Percentiles rank a stretch among this genome's conserved stretches.
phyloP scores from a whole-genome alignment of 30 jellyfish, hydroid and myxozoan species.

The Mastigias papua region DNA sequence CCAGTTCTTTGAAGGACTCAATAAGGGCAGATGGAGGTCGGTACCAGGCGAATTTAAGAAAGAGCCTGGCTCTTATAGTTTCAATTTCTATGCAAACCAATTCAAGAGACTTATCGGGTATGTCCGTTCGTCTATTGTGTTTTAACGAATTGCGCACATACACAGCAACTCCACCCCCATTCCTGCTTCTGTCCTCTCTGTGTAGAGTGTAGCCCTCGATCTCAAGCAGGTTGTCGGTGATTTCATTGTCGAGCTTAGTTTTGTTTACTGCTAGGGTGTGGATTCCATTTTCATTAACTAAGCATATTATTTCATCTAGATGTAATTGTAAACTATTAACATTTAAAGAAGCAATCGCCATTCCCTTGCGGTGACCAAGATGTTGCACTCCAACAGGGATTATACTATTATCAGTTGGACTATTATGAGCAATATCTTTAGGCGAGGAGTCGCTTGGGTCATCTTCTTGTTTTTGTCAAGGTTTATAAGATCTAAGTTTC shows the following conservation, averaged over 20 bases:
- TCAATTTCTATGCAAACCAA: conserved; percentile 1
- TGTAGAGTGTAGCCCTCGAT: too few relatives aligned
- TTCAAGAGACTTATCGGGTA: conserved; percentile 31
- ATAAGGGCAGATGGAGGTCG: too few relatives aligned
- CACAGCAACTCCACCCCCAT: conserved; percentile 27
- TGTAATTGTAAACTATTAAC: not conserved
- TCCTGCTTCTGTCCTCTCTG: conserved; percentile 32
- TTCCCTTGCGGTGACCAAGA: conserved; percentile 9
- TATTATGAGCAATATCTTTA: too few relatives aligned
- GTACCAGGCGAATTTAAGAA: conserved; percentile 1
- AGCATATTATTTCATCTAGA: conserved; percentile 7
- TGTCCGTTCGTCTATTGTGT: conserved; percentile 7
- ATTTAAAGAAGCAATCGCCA: not conserved
- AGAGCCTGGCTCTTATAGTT: conserved; percentile 3
- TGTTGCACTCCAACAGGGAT: conserved; percentile 10
- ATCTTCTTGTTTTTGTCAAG: too few relatives aligned
- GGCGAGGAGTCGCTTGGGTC: too few relatives aligned
- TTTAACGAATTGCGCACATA: conserved; percentile 1
- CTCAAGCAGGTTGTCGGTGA: not conserved
- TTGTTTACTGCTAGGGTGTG: not conserved
- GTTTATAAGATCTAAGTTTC: conserved; percentile 16
- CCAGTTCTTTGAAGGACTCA: too few relatives aligned
- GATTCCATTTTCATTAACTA: not conserved
- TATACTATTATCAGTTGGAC: not conserved
- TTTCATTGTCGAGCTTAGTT: conserved; percentile 7